Conservation (phyloP, 2,113 vertebrate genomes). For the Cyphomyrus plagiostoma region DNA sequence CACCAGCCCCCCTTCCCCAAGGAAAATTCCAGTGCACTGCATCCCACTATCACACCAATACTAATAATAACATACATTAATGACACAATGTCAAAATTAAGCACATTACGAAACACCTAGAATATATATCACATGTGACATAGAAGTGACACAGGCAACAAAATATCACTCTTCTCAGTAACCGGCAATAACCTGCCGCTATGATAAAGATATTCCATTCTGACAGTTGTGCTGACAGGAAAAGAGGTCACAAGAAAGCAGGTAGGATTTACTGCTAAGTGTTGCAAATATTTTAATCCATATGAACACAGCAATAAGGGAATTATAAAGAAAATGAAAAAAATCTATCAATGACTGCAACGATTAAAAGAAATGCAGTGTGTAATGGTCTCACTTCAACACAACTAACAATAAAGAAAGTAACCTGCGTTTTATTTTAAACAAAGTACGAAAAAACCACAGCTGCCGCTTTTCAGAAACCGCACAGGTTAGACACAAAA, state of each 20-base stretch:
- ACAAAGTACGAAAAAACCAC: neutral
- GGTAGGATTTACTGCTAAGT: neutral
- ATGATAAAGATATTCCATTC: neutral
- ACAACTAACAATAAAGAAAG: neutral
- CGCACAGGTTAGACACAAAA: neutral
- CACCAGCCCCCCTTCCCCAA: neutral
- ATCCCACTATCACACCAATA: neutral
- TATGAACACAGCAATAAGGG: neutral
- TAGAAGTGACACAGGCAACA: neutral
- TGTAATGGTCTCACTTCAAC: neutral
- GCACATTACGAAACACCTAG: neutral
- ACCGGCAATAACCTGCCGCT: neutral
- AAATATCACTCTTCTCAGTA: neutral
- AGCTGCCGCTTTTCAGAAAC: neutral
- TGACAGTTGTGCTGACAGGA: neutral
- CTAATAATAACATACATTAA: neutral
- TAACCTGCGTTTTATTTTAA: neutral
- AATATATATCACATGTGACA: neutral
- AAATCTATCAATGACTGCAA: neutral
- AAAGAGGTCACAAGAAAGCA: neutral
- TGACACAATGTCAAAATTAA: neutral
- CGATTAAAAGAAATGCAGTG: neutral
- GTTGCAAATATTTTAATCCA: neutral
- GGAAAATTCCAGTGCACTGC: neutral
- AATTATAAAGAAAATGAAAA: neutral